Percentiles rank a stretch among this genome's conserved stretches.
phyloP scores from a whole-genome alignment of 2,888 invertebrate genomes.

The Tholera decimalis region DNA sequence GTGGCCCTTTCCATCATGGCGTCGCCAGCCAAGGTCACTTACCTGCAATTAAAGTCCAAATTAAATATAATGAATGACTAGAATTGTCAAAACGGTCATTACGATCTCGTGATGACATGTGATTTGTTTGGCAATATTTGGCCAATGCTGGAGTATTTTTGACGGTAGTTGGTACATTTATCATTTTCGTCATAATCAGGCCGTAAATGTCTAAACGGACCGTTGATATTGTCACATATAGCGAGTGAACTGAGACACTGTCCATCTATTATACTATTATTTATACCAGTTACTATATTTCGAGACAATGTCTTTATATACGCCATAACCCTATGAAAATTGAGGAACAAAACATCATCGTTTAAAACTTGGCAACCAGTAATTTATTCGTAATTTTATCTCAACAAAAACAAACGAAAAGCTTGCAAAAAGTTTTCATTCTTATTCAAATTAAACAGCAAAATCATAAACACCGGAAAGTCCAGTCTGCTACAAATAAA shows the following conservation, averaged over 20 bases:
- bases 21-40: conserved; percentile 79
- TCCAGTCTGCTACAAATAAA: conserved; percentile 45
- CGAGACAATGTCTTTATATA: background rate
- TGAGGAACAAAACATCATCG: conserved; percentile 9
- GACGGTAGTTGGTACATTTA: conserved; percentile 11
- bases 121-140: conserved; percentile 28
- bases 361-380: conserved; percentile 39
- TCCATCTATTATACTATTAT: too few relatives aligned
- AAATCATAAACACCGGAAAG: conserved; percentile 40
- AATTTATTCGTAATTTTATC: conserved; percentile 29
- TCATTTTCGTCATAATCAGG: conserved; percentile 24
- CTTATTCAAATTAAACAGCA: conserved; percentile 23
- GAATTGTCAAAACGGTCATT: conserved; percentile 39
- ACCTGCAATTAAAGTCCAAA: conserved; percentile 80
- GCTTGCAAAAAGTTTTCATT: background rate
- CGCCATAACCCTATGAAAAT: background rate
- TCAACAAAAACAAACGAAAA: conserved; percentile 21
- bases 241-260: background rate
- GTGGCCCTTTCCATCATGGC: conserved; percentile 64
- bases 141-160: conserved; percentile 14
- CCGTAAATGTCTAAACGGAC: conserved; percentile 11
- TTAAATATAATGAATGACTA: conserved; percentile 59
- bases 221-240: conserved; percentile 4
- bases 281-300: too few relatives aligned
- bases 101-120: conserved; percentile 27